A percentile compares a stretch with the other conserved stretches of the same genome.
Conservation (phyloP, 2,888 invertebrate genomes). For the Mayetiola destructor region DNA sequence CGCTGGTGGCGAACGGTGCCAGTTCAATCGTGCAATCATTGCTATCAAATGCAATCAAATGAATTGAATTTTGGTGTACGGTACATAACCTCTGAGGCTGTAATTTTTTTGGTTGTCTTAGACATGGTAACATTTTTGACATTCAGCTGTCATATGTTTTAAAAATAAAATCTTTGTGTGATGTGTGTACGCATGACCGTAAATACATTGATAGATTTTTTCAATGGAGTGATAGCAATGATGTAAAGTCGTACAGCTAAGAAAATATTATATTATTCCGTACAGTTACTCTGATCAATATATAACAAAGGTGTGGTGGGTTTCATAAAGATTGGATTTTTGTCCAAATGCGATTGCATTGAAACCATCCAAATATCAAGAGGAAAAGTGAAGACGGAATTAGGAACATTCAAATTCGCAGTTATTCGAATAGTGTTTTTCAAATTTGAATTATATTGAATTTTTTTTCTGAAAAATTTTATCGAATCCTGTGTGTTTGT, state of each 20-base stretch:
- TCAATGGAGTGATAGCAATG: conserved; percentile 12
- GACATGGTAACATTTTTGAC: conserved; percentile 5
- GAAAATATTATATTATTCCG: conserved; percentile 3
- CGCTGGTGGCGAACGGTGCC: neutral
- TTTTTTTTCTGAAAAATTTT: too few relatives aligned
- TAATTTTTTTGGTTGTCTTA: neutral
- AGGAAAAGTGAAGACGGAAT: too few relatives aligned
- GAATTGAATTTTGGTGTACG: neutral
- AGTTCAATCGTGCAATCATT: neutral
- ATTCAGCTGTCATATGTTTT: neutral
- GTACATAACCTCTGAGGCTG: neutral
- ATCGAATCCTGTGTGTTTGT: too few relatives aligned
- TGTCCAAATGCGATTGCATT: conserved; percentile 5
- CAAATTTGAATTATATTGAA: too few relatives aligned
- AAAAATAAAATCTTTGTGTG: too few relatives aligned
- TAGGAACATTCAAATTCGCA: too few relatives aligned
- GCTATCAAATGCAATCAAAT: neutral
- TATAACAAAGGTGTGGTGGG: conserved; percentile 10
- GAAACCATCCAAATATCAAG: neutral
- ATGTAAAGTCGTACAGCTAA: conserved; percentile 1
- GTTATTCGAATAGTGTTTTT: too few relatives aligned
- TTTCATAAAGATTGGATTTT: too few relatives aligned
- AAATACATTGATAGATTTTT: conserved; percentile 1
- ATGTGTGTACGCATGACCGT: neutral
- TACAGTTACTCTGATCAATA: conserved; percentile 8